Percentiles rank a stretch among this genome's conserved stretches.
Conservation (phyloP, 2,113 vertebrate species). For the Ptyas mucosa region DNA sequence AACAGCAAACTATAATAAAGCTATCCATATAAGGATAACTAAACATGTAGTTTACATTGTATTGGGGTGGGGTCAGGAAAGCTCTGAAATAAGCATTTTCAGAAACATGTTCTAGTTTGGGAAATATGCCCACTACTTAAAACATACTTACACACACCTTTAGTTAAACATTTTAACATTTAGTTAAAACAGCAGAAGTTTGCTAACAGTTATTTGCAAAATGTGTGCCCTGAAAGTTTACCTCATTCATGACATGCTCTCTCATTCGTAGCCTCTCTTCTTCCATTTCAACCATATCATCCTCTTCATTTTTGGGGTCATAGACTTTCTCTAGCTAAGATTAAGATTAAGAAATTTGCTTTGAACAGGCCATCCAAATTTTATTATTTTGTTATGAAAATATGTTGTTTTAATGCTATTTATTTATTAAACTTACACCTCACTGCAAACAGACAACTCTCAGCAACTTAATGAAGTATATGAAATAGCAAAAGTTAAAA, state of each 20-base stretch:
- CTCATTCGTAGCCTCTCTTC: constrained; percentile 96
- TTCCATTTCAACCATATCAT: constrained; percentile 99
- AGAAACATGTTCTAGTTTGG: neutral
- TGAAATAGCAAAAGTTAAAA: neutral
- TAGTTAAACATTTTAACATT: neutral
- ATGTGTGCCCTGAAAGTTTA: constrained; percentile 46
- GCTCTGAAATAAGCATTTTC: neutral
- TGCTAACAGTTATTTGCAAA: neutral
- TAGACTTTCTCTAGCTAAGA: constrained; percentile 94
- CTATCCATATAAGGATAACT: neutral
- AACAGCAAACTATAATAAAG: neutral
- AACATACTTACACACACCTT: neutral
- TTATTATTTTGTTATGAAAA: neutral
- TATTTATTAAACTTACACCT: neutral
- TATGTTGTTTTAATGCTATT: neutral
- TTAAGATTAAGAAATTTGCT: neutral
- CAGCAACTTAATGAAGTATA: neutral
- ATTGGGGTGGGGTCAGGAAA: neutral
- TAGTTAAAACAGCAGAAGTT: neutral
- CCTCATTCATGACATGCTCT: constrained; percentile 98
- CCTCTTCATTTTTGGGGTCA: constrained; percentile 93
- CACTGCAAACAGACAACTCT: neutral
- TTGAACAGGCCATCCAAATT: neutral
- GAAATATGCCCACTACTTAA: neutral
- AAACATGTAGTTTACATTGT: neutral